These are phyloP conservation scores for Heliothis subflexa DNA, from an alignment of 1,140 invertebrate species.

Conservation along the genomic window DNA sequence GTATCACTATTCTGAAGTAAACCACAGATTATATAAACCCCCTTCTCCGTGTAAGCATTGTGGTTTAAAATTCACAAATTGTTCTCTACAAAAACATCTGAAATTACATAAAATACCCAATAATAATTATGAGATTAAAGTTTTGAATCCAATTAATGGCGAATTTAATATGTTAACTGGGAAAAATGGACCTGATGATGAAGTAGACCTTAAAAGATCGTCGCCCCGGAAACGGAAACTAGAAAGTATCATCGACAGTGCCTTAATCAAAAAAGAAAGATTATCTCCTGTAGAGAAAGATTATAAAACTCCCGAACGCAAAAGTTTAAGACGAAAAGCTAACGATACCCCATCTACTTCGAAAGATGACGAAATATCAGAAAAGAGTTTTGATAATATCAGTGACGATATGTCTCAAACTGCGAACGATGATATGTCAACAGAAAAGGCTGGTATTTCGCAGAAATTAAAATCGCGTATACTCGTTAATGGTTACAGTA, in stretches of 20 bases:
- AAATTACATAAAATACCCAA: background rate
- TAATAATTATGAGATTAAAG: slow-evolving; percentile 12
- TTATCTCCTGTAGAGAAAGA: background rate
- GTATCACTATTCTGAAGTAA: background rate
- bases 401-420: background rate
- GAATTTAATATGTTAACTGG: background rate
- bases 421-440: background rate
- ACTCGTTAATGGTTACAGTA: background rate
- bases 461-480: background rate
- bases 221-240: background rate
- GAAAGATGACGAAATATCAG: background rate
- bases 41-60: background rate
- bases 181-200: background rate
- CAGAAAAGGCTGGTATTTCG: background rate
- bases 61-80: slow-evolving; percentile 15
- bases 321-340: background rate
- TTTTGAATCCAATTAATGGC: background rate
- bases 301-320: background rate
- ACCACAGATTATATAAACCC: background rate
- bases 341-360: background rate
- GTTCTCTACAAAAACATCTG: background rate
- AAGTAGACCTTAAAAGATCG: background rate
- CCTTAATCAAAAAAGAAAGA: background rate
- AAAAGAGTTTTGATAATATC: background rate
- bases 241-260: background rate